A percentile compares a stretch with the other conserved stretches of the same genome.
Evolutionary conservation across 2,797 vertebrate genomes (phyloP).

Genomic region (Anas bahamensis): DNA sequence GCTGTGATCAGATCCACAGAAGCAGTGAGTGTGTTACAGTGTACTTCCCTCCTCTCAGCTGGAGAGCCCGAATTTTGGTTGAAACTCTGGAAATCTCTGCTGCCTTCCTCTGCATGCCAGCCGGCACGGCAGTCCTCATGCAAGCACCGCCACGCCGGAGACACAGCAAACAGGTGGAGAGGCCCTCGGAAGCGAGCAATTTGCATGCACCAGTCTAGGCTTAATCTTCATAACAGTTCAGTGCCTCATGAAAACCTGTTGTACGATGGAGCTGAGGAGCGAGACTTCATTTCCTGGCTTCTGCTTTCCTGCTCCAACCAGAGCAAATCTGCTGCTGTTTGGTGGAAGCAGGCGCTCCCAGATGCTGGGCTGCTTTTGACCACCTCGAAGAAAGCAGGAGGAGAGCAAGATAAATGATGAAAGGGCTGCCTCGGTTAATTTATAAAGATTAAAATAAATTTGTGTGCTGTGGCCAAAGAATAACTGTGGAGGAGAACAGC

Average conservation of each 20-base stretch:
- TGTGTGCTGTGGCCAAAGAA: constrained; percentile 31
- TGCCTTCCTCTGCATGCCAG: not conserved
- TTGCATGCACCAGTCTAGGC: not conserved
- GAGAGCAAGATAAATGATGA: constrained; percentile 32
- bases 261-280: not conserved
- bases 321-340: not conserved
- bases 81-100: not conserved
- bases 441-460: constrained; percentile 62
- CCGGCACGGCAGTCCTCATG: fast-evolving
- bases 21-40: not conserved
- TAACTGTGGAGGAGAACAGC: constrained; percentile 21
- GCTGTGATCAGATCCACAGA: constrained; percentile 49
- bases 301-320: not conserved
- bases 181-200: not conserved
- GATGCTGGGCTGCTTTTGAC: not conserved
- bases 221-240: not conserved
- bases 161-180: not conserved
- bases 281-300: not conserved
- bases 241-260: not conserved
- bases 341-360: not conserved
- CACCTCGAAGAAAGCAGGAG: not conserved
- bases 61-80: not conserved
- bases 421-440: constrained; percentile 34
- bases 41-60: constrained; percentile 31
- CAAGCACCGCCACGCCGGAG: not conserved